Conservation (phyloP, 1,140 invertebrate genomes). For the Eufriesea mexicana region DNA sequence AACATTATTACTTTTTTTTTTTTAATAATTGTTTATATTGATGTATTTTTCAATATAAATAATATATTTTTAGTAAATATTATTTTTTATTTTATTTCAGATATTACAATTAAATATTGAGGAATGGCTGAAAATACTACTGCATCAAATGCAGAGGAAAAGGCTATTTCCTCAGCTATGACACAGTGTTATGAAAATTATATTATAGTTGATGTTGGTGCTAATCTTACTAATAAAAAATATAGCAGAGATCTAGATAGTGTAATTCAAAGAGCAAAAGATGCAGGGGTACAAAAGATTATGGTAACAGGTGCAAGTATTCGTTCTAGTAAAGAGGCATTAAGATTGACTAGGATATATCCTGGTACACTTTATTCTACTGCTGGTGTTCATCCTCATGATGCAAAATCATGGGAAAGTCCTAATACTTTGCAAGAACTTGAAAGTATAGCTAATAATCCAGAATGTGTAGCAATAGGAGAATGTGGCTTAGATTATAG, state of each 20-base stretch:
- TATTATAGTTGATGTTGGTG: slow-evolving; percentile 95
- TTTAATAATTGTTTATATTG: not conserved
- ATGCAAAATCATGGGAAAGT: slow-evolving; percentile 96
- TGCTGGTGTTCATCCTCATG: slow-evolving; percentile 97
- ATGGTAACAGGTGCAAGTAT: slow-evolving; percentile 96
- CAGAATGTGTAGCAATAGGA: slow-evolving; percentile 96
- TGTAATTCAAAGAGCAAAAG: slow-evolving; percentile 95
- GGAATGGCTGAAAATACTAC: slow-evolving; percentile 77
- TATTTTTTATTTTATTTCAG: slow-evolving; percentile 50
- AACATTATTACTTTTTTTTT: not conserved
- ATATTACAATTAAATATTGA: slow-evolving; percentile 40
- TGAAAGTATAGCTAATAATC: slow-evolving; percentile 88
- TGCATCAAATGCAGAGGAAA: slow-evolving; percentile 68
- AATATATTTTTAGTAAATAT: not conserved
- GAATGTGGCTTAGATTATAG: slow-evolving; percentile 98
- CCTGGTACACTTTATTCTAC: slow-evolving; percentile 95
- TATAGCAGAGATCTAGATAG: slow-evolving; percentile 95
- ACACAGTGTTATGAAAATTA: slow-evolving; percentile 91
- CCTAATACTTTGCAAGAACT: slow-evolving; percentile 87
- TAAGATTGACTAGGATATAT: slow-evolving; percentile 93
- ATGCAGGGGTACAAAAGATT: slow-evolving; percentile 96
- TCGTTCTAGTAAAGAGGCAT: slow-evolving; percentile 93
- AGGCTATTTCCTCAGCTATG: slow-evolving; percentile 77
- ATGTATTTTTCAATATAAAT: not conserved
- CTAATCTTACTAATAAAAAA: slow-evolving; percentile 97